phyloP scores from a whole-genome alignment of 2,888 invertebrate genomes.

The Tupiocoris notatus region DNA sequence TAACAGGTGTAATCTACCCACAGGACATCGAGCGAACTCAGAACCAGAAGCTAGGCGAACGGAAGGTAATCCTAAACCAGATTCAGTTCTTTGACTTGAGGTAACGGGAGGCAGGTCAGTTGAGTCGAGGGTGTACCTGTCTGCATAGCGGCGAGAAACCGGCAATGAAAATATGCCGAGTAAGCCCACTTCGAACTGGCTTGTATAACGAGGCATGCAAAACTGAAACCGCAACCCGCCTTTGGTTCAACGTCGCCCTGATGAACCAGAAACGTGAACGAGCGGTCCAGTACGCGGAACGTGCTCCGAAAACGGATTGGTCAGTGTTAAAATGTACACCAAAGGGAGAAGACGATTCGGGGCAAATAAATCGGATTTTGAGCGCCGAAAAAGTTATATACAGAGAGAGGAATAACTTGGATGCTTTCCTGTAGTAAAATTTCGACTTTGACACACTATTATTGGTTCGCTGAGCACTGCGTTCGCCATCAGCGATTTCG shows the following conservation, averaged over 20 bases:
- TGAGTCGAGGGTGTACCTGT: neutral
- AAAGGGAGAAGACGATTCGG: neutral
- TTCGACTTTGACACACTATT: too few species aligned
- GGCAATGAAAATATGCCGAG: neutral
- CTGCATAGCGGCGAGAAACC: neutral
- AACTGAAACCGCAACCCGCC: neutral
- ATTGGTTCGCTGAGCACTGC: too few species aligned
- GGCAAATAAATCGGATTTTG: too few species aligned
- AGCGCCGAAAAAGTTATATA: too few species aligned
- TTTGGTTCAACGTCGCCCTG: neutral
- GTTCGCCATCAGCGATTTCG: too few species aligned
- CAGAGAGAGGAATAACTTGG: too few species aligned
- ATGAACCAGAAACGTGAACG: neutral
- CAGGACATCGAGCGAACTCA: too few species aligned
- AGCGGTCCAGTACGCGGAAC: neutral
- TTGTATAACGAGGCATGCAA: neutral
- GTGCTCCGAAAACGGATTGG: neutral
- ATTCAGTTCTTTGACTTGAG: neutral
- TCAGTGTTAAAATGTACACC: neutral
- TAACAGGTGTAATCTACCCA: too few species aligned
- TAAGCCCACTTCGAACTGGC: neutral
- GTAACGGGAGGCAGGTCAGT: neutral
- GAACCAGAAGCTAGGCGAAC: neutral
- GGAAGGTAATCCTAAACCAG: neutral
- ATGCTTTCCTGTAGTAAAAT: too few species aligned